Evolutionary conservation across 92 coral and sea anemone genomes (phyloP), one percentile per base, ranked within the genome.

Genomic region (Palythoa caribaeorum): DNA sequence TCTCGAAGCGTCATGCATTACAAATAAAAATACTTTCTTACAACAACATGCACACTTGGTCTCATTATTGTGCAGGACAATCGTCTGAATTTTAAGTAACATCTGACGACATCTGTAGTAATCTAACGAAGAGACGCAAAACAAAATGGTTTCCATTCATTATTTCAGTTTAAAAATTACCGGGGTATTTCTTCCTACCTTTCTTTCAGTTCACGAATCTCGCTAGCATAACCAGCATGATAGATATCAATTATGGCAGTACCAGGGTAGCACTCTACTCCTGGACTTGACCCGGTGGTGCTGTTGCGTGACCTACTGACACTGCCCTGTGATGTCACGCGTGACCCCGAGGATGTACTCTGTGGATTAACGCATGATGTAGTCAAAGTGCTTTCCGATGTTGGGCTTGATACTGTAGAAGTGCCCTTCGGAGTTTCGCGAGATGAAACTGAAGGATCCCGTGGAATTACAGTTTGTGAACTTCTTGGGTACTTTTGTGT

Each of bases 211-310:
- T 81, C 53, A 13, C 60, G 81, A 51, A 84, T 72, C 53, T 72
- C 79, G 47, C 50, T 79, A 16, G 83, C 91, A 20, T 77, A 92
- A 28, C 98, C 96, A 28, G 98, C 91, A 44, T 93, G 95, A 57
- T 88, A 92, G 77, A 95, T 89, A 70, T 91, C 93, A 75, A 95
- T 88, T 14, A 87, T 90, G 15, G 94, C 92, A 35, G 78, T 63
- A 53, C 98, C 98, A 37, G 94, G 92, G 76, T 86, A 89, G 5
- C 83, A 89, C 48, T 68, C 87, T 10, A 59, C 11, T 47, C 83
- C 84, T 55, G 89, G 57, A 4, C 47, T 36, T 21, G 47, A 20
- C 44, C 28, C 52, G 4, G 12, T 53, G 75, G 38, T 15, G 21
- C 48, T 66, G 53, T 0, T 14, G 21, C 15, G 52, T 87, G 52